These are phyloP conservation scores for Takifugu rubripes DNA, from an alignment of 2,797 vertebrate species.

Conservation along the genomic window DNA sequence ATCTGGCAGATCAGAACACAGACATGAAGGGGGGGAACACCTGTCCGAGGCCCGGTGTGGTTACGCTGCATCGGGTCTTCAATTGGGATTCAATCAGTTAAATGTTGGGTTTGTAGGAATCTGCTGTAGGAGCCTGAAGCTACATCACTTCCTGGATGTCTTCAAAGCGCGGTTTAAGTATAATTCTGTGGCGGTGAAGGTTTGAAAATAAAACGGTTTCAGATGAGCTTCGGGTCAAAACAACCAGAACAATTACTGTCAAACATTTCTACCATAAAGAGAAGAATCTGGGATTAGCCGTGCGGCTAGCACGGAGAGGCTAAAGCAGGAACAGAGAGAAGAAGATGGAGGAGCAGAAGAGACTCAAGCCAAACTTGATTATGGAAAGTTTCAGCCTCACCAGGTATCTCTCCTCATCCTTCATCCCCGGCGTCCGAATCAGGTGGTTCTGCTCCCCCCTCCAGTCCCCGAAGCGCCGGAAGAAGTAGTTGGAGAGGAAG, in stretches of 20 bases:
- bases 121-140: not conserved
- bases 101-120: not conserved
- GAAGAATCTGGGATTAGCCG: too few species aligned
- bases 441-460: conserved; percentile 98
- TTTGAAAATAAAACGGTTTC: too few species aligned
- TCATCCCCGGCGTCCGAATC: conserved; percentile 96
- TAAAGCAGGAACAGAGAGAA: not conserved
- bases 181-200: too few species aligned
- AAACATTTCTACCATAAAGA: too few species aligned
- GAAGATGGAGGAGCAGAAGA: too few species aligned
- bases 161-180: not conserved
- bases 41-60: conserved; percentile 45
- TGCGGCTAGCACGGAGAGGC: too few species aligned
- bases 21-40: conserved; percentile 16
- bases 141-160: too few species aligned
- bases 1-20: too few species aligned
- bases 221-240: too few species aligned
- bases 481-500: conserved; percentile 98
- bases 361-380: too few species aligned
- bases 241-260: too few species aligned
- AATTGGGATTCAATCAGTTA: too few species aligned
- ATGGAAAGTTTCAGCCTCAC: conserved; percentile 68
- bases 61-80: not conserved
- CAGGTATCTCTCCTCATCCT: conserved; percentile 97
- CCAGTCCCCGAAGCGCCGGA: conserved; percentile 98